A percentile compares a stretch with the other conserved stretches of the same genome.
Conservation (phyloP, 2,888 invertebrate species). For the Galeruca laticollis region DNA sequence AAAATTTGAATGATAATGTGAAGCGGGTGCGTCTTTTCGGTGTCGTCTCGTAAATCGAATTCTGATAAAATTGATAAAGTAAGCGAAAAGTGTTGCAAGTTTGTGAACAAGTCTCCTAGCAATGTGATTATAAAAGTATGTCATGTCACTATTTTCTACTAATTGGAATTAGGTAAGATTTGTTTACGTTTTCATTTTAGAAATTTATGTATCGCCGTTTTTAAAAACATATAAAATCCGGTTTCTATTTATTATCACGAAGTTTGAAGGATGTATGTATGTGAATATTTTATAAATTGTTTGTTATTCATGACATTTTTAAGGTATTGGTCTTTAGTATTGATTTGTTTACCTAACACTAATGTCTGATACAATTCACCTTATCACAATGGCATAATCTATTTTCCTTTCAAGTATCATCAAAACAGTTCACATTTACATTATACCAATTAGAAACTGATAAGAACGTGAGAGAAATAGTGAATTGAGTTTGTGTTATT, state of each 20-base stretch:
- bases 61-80: conserved; percentile 17
- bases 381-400: too few species aligned
- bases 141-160: conserved; percentile 17
- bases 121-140: conserved; percentile 19
- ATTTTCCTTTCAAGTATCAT: too few species aligned
- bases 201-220: conserved; percentile 6
- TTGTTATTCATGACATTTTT: too few species aligned
- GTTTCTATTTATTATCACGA: not conserved
- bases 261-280: not conserved
- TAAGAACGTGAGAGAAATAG: too few species aligned
- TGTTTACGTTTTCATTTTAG: conserved; percentile 15
- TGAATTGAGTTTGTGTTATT: too few species aligned
- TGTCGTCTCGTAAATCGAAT: conserved; percentile 2
- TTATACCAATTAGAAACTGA: too few species aligned
- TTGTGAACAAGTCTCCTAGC: not conserved
- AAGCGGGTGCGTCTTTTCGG: not conserved
- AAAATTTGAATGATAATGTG: conserved; percentile 24
- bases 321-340: too few species aligned
- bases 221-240: conserved; percentile 15
- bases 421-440: too few species aligned
- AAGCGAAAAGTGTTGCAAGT: conserved; percentile 16
- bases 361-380: too few species aligned
- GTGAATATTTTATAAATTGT: not conserved
- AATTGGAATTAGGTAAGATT: conserved; percentile 25
- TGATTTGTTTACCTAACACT: too few species aligned